phyloP scores from a whole-genome alignment of 2,113 vertebrate genomes.

The Aegypius monachus region DNA sequence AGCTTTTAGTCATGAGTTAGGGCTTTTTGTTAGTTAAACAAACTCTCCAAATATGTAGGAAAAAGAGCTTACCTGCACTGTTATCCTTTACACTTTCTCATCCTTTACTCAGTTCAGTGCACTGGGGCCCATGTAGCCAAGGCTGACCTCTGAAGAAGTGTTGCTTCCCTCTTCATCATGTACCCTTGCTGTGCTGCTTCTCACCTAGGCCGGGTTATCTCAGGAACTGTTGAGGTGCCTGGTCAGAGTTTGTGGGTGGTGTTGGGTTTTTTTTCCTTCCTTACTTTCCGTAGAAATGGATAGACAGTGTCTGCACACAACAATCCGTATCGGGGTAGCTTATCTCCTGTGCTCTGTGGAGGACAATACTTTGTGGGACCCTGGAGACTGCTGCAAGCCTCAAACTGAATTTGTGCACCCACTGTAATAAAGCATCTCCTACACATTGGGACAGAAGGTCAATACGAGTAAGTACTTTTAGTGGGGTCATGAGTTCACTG shows the following conservation, averaged over 20 bases:
- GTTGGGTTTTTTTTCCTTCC: not conserved
- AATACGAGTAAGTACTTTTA: not conserved
- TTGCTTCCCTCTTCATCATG: not conserved
- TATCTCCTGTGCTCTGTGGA: not conserved
- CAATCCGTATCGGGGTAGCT: accelerated
- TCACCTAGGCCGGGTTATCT: not conserved
- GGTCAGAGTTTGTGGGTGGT: not conserved
- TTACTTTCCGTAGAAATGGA: not conserved
- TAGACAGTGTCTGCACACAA: not conserved
- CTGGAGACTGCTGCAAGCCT: not conserved
- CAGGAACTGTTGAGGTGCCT: not conserved
- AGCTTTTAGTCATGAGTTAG: not conserved
- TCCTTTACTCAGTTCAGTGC: not conserved
- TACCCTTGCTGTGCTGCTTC: not conserved
- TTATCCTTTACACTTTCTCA: not conserved
- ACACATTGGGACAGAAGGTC: not conserved
- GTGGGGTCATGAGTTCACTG: not conserved
- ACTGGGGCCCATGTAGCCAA: not conserved
- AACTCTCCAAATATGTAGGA: not conserved
- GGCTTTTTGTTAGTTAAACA: not conserved
- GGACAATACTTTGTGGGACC: not conserved
- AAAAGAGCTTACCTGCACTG: constrained; percentile 13
- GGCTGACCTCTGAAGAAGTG: not conserved
- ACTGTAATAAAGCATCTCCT: not conserved
- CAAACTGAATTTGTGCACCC: not conserved